phyloP scores from a whole-genome alignment of 1,140 invertebrate species.

The Halesus radiatus region DNA sequence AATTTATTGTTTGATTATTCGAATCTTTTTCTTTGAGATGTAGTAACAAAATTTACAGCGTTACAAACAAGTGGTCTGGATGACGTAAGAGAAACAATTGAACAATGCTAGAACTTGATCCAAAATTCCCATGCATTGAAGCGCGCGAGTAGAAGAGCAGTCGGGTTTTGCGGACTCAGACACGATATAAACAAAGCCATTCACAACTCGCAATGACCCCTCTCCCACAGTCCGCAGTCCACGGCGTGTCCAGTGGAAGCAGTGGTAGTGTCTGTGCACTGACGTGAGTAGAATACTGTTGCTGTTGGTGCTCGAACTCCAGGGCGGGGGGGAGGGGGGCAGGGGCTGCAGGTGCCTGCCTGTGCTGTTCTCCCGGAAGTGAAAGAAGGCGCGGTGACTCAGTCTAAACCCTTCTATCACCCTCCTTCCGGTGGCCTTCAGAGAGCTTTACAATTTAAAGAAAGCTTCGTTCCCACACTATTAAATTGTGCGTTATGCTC shows the following conservation, averaged over 20 bases:
- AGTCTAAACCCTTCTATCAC: slow-evolving; percentile 37
- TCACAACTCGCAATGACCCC: slow-evolving; percentile 29
- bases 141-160: slow-evolving; percentile 33
- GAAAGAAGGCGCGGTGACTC: slow-evolving; percentile 34
- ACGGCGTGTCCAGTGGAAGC: slow-evolving; percentile 8
- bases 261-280: not conserved
- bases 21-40: no score
- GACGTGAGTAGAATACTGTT: not conserved
- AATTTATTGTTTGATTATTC: no score
- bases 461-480: no score
- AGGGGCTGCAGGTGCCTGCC: not conserved
- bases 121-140: slow-evolving; percentile 49
- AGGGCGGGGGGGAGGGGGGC: slow-evolving; percentile 17
- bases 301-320: not conserved
- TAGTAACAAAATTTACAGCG: no score
- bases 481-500: no score
- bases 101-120: slow-evolving; percentile 25
- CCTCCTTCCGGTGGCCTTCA: slow-evolving; percentile 48
- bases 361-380: slow-evolving; percentile 4
- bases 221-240: not conserved
- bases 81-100: slow-evolving; percentile 46
- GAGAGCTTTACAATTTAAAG: not conserved
- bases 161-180: slow-evolving; percentile 26
- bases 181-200: slow-evolving; percentile 39
- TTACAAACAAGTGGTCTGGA: not conserved